Conservation (phyloP, 2,797 vertebrate species). For the Sebastes taczanowskii region DNA sequence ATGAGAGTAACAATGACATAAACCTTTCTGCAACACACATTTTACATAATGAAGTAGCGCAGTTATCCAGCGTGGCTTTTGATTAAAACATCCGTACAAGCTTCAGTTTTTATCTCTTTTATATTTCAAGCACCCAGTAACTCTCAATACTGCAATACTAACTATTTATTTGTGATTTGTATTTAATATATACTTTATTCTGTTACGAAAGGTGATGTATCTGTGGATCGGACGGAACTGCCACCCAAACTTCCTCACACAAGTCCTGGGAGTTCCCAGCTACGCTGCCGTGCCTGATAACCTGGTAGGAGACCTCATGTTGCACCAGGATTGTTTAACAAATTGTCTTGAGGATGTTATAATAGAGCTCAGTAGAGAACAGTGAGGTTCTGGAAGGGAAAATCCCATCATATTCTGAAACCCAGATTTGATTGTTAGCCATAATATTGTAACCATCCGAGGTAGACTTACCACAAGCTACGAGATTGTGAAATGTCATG, state of each 20-base stretch:
- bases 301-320: slow-evolving; percentile 81
- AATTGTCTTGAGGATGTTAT: neutral
- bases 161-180: neutral
- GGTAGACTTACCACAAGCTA: too few species aligned
- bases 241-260: slow-evolving; percentile 87
- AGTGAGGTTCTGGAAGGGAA: too few species aligned
- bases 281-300: slow-evolving; percentile 89
- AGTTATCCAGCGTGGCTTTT: neutral
- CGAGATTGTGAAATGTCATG: too few species aligned
- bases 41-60: neutral
- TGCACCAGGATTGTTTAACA: neutral
- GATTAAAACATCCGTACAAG: neutral
- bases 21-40: neutral
- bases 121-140: too few species aligned
- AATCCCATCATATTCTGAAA: too few species aligned
- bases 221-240: slow-evolving; percentile 94
- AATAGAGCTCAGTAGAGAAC: neutral
- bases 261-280: slow-evolving; percentile 91
- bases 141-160: too few species aligned
- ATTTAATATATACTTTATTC: neutral
- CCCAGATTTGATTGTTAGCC: too few species aligned
- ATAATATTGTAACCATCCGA: too few species aligned
- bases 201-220: slow-evolving; percentile 85
- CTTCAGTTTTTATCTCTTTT: neutral
- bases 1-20: neutral